Evolutionary conservation across 2,797 vertebrate genomes (phyloP).

Genomic region (Hypotaenidia okinawae): DNA sequence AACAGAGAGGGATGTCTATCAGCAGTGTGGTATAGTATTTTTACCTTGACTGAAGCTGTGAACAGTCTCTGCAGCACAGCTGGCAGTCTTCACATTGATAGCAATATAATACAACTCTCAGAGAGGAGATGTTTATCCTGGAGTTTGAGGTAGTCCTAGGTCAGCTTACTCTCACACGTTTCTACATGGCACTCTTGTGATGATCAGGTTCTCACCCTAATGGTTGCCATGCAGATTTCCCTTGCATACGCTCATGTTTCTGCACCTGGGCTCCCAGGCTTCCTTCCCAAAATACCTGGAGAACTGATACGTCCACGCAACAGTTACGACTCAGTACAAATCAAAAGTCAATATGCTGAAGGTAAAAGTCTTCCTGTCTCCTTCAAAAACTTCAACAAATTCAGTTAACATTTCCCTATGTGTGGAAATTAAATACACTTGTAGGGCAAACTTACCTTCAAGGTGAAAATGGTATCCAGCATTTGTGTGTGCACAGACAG

Average conservation of each 20-base stretch:
- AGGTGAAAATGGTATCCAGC: neutral
- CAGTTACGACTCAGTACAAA: neutral
- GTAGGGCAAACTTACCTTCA: neutral
- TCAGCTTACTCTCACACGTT: neutral
- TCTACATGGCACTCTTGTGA: neutral
- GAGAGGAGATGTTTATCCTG: neutral
- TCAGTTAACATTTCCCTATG: neutral
- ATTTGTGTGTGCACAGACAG: fast-evolving
- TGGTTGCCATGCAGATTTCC: neutral
- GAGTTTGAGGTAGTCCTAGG: neutral
- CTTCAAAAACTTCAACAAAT: neutral
- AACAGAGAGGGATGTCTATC: neutral
- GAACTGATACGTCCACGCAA: neutral
- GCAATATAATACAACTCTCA: neutral
- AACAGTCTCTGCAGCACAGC: neutral
- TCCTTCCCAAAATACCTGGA: neutral
- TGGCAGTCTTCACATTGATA: neutral
- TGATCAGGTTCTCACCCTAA: neutral
- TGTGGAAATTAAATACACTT: neutral
- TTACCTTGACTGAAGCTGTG: neutral
- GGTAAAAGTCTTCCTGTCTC: neutral
- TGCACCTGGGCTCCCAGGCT: neutral
- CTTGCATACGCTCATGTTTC: neutral
- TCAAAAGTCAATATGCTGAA: neutral
- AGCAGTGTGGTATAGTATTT: neutral